Evolutionary conservation across 1,140 invertebrate genomes (phyloP), one percentile per base, ranked within the genome.

Genomic region (Cherax quadricarinatus): DNA sequence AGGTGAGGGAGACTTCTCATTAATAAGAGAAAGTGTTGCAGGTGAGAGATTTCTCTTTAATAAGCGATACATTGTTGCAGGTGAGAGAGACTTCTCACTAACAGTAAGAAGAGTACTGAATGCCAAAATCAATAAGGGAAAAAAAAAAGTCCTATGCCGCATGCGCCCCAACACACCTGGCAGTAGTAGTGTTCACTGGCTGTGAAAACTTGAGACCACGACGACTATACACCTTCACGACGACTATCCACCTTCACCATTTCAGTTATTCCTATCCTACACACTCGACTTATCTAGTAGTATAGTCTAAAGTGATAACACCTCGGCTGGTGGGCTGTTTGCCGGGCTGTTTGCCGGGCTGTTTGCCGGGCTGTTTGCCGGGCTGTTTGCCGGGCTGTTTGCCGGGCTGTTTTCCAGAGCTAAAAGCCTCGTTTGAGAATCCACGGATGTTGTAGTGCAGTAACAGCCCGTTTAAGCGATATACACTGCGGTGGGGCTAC

Each of bases 371-470:
- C 70, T 49, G 85, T 49, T 41, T 70, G 85, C 48, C n/a, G 30
- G 51, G 7, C 18, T 10, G n/a, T 41, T 60, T 86, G 62, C 85
- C 85, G 49, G 51, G 66, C 85, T 70, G 85, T 41, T 30, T 66
- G 85, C 41, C 41, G 57, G 49, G 21, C 48, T 5, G 12, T 75
- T 24, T 10, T 5, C 10, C 30, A 2, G 85, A 21, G 85, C 21
- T 87, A 75, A 87, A 87, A 53, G 48, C 66, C 70, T 87, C 85
- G 51, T 87, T 87, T n/a, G 70, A 41, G 73, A 73, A 78, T 78
- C 49, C 14, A 53, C 12, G 70, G 53, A 66, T 3, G 21, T 48
- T 70, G 85, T 18, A 30, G 24, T 9, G 30, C 2, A 30, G 70
- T 75, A 30, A 4, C 6, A 21, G 66, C 30, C 14, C 14, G 66